phyloP scores from a whole-genome alignment of 2,888 invertebrate species.

The Galerucella pusilla region DNA sequence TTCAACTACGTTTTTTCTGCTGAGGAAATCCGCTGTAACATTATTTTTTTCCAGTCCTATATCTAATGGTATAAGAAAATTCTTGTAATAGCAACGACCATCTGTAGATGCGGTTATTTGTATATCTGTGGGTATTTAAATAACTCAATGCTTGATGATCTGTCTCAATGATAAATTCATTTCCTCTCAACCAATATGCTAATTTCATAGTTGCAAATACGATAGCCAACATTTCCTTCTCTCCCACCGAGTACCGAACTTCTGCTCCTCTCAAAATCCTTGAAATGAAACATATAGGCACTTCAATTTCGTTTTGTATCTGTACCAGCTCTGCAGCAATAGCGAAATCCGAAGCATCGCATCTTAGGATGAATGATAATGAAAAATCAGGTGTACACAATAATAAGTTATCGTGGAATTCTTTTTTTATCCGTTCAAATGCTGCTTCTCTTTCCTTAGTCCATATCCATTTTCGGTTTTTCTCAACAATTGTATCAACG shows the following conservation, averaged over 20 bases:
- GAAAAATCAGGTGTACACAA: conserved; percentile 17
- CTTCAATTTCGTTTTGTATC: conserved; percentile 8
- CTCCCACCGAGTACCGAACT: conserved; percentile 14
- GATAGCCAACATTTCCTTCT: conserved; percentile 24
- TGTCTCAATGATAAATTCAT: conserved; percentile 24
- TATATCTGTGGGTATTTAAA: not conserved
- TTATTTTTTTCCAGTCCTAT: conserved; percentile 25
- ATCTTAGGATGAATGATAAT: conserved; percentile 18
- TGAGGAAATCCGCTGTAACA: conserved; percentile 18
- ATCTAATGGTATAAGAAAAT: conserved; percentile 15
- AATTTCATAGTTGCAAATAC: conserved; percentile 24
- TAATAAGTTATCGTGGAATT: conserved; percentile 12
- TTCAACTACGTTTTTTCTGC: conserved; percentile 2
- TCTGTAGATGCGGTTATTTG: too few species aligned
- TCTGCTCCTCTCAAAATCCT: conserved; percentile 14
- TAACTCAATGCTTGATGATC: conserved; percentile 27
- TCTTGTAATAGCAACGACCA: not conserved
- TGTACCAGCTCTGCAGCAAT: conserved; percentile 27
- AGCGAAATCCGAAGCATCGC: conserved; percentile 16
- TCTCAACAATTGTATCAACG: conserved; percentile 19
- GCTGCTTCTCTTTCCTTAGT: conserved; percentile 4
- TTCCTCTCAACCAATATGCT: conserved; percentile 24
- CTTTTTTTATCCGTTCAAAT: conserved; percentile 19
- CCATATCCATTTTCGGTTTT: conserved; percentile 30
- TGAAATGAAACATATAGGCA: conserved; percentile 20